Base-by-base conservation (phyloP, 1,140 invertebrate species). In the Harlomillsia oculata region DNA sequence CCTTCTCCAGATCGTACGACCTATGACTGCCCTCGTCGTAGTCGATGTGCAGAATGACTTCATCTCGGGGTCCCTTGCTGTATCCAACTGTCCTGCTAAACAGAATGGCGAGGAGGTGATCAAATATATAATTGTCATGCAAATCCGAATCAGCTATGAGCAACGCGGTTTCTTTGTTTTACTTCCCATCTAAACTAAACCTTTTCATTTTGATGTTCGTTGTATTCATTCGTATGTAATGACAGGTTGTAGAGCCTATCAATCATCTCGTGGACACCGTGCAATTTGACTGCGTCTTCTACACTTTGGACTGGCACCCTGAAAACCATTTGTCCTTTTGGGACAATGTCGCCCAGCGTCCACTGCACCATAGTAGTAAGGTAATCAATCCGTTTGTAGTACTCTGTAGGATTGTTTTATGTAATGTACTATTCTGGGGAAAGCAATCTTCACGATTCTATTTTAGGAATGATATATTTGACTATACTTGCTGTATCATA, bases 31-130 rank as follows among this genome's bases (percentile, higher is more conserved):
- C n/a, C 84, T 97, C 68, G 74, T 98, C 26, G 82, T 97, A 56
- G 88, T 98, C 44, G 95, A 98, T 73, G 92, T 97, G 3, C 95
- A 98, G 75, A 97, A 98, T 74, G 95, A 98, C 74, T 98, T 98
- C 73, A 95, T 98, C 67, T 82, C 83, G 53, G 95, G 95, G 41
- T 89, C 89, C 13, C 78, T 98, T 48, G 86, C 95, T 66, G 87
- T 98, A 66, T 86, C 82, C 69, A 84, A 93, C 66, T 95, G 91
- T 72, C 85, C 88, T 46, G 92, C 92, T 21, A 83, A 88, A 66
- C 90, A 97, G 59, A 85, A 95, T 70, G 89, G 87, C 56, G 78
- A 80, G 28, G 87, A 91, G 77, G 82, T 64, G 8, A 32, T n/a
- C n/a, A n/a, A 16, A 25, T 26, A 26, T 28, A 25, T 46, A 11